Conservation (phyloP, 2,888 invertebrate species). For the Lithophane ornitopus region DNA sequence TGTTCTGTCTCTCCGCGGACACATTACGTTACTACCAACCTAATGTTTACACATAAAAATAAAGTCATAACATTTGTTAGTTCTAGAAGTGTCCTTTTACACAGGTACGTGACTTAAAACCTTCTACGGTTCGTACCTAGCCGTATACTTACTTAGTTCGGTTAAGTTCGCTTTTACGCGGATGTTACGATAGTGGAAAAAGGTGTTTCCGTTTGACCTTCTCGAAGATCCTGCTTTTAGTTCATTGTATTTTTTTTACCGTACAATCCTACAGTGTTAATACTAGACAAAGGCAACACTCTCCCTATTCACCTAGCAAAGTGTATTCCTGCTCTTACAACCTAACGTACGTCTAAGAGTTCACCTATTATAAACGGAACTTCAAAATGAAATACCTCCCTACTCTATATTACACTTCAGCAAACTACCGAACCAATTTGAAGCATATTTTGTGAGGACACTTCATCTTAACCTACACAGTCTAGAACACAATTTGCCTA, state of each 20-base stretch:
- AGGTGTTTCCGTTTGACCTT: conserved; percentile 56
- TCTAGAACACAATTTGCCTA: conserved; percentile 56
- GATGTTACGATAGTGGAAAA: conserved; percentile 58
- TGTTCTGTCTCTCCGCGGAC: conserved; percentile 71
- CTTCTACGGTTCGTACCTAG: conserved; percentile 24
- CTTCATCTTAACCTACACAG: conserved; percentile 27
- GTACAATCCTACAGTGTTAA: not conserved
- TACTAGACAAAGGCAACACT: conserved; percentile 1
- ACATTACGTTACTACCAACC: conserved; percentile 69
- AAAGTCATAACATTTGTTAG: conserved; percentile 65
- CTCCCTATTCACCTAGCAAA: not conserved
- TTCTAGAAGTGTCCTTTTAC: conserved; percentile 60
- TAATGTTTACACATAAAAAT: conserved; percentile 72
- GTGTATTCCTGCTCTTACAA: not conserved
- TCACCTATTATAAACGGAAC: not conserved
- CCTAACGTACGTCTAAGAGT: not conserved
- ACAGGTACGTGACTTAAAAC: conserved; percentile 58
- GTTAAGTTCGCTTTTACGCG: conserved; percentile 51
- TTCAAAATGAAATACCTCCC: conserved; percentile 5
- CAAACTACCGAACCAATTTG: conserved; percentile 15
- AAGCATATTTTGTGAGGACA: conserved; percentile 33
- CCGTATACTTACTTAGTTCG: conserved; percentile 30
- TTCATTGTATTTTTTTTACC: conserved; percentile 47
- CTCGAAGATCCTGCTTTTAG: conserved; percentile 51
- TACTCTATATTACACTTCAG: conserved; percentile 18